Conservation (phyloP, 2,113 vertebrate species). For the Limnothrissa miodon region DNA sequence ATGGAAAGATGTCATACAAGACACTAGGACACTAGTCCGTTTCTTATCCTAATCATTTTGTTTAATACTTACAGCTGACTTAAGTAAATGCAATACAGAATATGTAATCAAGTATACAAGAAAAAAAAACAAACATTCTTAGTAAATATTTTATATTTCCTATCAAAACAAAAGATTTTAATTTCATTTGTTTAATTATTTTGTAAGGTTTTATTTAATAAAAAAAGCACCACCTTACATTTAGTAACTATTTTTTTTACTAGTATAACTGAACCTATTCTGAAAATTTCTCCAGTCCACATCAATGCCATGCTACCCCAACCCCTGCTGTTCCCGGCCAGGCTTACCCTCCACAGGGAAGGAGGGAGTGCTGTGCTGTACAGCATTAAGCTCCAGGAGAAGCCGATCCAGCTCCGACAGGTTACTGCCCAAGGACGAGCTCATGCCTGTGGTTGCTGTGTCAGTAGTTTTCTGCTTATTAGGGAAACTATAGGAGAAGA, state of each 20-base stretch:
- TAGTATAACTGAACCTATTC: not conserved
- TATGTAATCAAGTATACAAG: not conserved
- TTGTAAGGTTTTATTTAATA: too few species aligned
- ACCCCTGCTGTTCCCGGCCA: not conserved
- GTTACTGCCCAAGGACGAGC: conserved; percentile 88
- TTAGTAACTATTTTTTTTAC: not conserved
- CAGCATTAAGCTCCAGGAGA: conserved; percentile 91
- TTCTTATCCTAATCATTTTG: not conserved
- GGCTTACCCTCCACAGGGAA: conserved; percentile 80
- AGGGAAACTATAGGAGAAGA: conserved; percentile 80
- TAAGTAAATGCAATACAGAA: not conserved
- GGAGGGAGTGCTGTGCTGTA: conserved; percentile 77
- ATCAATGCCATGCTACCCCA: not conserved
- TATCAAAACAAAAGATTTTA: too few species aligned
- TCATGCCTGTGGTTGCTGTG: conserved; percentile 84
- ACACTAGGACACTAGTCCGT: not conserved
- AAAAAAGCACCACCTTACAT: not conserved
- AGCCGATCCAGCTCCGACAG: conserved; percentile 94
- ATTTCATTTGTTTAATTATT: too few species aligned
- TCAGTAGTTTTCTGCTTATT: conserved; percentile 95
- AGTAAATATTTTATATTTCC: too few species aligned
- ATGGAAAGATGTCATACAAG: not conserved
- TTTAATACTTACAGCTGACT: not conserved
- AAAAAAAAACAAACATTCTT: not conserved
- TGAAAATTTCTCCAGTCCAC: not conserved